A percentile compares a stretch with the other conserved stretches of the same genome.
Conservation (phyloP, 1,140 invertebrate species). For the Monomorium pharaonis region DNA sequence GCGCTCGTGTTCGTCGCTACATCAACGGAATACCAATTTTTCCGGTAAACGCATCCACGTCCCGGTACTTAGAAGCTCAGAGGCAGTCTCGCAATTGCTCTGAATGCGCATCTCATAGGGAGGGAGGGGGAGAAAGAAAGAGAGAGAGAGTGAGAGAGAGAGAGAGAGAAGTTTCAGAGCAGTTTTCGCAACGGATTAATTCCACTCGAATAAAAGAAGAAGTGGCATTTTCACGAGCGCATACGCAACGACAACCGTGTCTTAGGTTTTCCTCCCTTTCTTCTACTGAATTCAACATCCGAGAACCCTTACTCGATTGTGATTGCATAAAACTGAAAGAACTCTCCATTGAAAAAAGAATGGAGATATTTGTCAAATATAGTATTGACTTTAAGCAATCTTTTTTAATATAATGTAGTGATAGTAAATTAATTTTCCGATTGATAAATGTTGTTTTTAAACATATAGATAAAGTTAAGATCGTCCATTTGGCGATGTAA, state of each 20-base stretch:
- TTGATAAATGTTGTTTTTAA: too few species aligned
- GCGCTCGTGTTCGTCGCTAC: conserved; percentile 51
- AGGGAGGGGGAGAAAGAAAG: too few species aligned
- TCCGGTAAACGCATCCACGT: conserved; percentile 47
- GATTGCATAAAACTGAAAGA: background rate
- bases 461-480: too few species aligned
- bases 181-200: conserved; percentile 32
- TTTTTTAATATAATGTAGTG: too few species aligned
- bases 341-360: too few species aligned
- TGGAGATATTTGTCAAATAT: too few species aligned
- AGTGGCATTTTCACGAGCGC: conserved; percentile 32
- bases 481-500: too few species aligned
- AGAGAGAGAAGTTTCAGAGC: background rate
- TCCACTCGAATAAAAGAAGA: conserved; percentile 44
- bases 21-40: conserved; percentile 70
- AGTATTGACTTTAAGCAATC: too few species aligned
- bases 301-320: background rate
- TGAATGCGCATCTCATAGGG: conserved; percentile 1
- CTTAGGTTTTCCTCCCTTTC: background rate
- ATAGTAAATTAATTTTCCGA: too few species aligned
- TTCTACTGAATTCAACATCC: background rate
- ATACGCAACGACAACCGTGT: conserved; percentile 5
- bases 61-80: conserved; percentile 41
- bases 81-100: conserved; percentile 46
- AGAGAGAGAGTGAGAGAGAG: too few species aligned